Base-by-base conservation (phyloP, 2,888 invertebrate genomes). In the Tetropium fuscum region DNA sequence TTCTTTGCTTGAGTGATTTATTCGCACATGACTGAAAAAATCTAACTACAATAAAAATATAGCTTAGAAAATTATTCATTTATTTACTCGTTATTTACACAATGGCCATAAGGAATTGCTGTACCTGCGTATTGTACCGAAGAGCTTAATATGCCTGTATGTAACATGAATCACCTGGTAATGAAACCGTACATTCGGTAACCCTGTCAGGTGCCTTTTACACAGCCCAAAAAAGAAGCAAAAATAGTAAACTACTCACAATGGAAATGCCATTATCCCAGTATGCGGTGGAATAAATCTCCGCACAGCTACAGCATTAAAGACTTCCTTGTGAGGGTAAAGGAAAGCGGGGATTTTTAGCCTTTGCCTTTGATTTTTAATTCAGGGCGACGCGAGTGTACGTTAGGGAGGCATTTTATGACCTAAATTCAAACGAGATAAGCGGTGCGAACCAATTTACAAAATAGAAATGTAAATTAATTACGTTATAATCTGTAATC, bases 191-290 rank as follows among this genome's bases (percentile, higher is more conserved):
- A n/a, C 27, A 49, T 41, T 47, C 18, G n/a, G 18, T 16, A 34
- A 60, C 60, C 54, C 47, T 32, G 38, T 60, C 65, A 63, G 58
- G 66, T 66, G 55, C 41, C 34, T 58, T 49, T 55, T 55, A 65
- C 60, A 65, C 60, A 65, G 58, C 51, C 43, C 5, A 18, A 56
- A 43, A 55, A 40, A 38, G 45, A 60, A 55, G 62, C 57, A 62
- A 62, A 62, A 53, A 58, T 58, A 53, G 58, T 58, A 38, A 43
- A 32, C 16, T 43, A 11, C 32, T 41, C 41, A 55, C 38, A 45
- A 45, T 44, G 44, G 34, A 47, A 30, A 38, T 22, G 40, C 56
- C 38, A 48, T 56, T 53, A 55, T 45, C 38, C 25, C 19, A 4
- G 38, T 55, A 18, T 56, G 48, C 48, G 41, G 41, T 32, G 16